phyloP scores from a whole-genome alignment of 2,797 vertebrate species.

The Dermochelys coriacea region DNA sequence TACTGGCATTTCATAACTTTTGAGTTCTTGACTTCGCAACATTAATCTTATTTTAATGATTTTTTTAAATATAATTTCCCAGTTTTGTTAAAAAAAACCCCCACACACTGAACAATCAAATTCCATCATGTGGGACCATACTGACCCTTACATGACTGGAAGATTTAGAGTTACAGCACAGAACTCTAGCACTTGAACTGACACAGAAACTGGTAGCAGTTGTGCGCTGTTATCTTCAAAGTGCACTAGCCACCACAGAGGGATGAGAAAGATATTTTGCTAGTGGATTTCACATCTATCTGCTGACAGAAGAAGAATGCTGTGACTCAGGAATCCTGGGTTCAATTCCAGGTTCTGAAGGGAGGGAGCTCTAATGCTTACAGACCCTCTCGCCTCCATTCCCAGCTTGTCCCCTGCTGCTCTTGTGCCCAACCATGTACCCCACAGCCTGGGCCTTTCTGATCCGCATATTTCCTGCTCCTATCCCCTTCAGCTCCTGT shows the following conservation, averaged over 20 bases:
- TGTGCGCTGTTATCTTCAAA: accelerated
- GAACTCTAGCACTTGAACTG: background rate
- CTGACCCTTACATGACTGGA: background rate
- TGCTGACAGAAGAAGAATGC: background rate
- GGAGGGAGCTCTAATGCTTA: background rate
- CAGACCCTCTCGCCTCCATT: background rate
- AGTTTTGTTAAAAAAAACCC: background rate
- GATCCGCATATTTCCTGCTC: background rate
- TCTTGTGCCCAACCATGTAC: background rate
- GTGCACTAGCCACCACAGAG: background rate
- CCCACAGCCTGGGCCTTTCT: accelerated
- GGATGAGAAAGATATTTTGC: background rate
- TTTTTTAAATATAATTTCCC: slow-evolving; percentile 30
- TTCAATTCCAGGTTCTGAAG: background rate
- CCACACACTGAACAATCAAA: background rate
- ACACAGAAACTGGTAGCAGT: background rate
- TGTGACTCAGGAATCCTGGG: background rate
- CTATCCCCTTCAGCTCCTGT: background rate
- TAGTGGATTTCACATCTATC: background rate
- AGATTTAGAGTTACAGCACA: slow-evolving; percentile 51
- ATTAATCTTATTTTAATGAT: slow-evolving; percentile 1
- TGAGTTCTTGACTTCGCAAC: slow-evolving; percentile 44
- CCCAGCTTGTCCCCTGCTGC: background rate
- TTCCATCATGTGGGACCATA: accelerated
- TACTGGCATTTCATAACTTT: slow-evolving; percentile 47